Base-by-base conservation (phyloP, 2,888 invertebrate genomes). In the Bembecia ichneumoniformis region DNA sequence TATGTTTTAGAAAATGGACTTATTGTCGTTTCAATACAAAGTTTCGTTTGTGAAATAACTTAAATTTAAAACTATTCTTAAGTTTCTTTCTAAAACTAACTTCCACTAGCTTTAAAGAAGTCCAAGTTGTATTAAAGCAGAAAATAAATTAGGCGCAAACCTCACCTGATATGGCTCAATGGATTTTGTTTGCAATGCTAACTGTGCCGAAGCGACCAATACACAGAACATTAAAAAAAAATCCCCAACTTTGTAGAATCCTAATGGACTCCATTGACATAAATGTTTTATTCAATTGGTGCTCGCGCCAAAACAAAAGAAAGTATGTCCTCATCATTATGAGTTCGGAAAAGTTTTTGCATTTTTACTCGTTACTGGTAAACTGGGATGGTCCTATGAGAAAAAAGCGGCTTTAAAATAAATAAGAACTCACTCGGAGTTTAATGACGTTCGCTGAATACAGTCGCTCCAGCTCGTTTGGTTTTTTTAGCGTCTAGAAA, bases 251-350 rank as follows among this genome's bases (percentile, higher is more conserved):
- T 65, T 60, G 65, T 72, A 66, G 75, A 74, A 76, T 76, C 73
- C 75, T 80, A 82, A 82, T 82, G 77, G 80, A 77, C 70, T 76
- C 77, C 77, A 82, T 82, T 79, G 82, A 82, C 82, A 82, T 82
- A 82, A 83, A 83, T 83, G 82, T 83, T 82, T 83, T 82, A 83
- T 83, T 83, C 82, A 82, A 81, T 82, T 74, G 81, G 68, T 67
- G 72, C 74, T 66, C 63, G 67, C 68, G 80, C 77, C 80, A 81
- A 82, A 81, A 80, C 79, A 82, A 82, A 82, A 79, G 74, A 77
- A 79, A 80, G 73, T 74, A 75, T 77, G 74, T 77, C 71, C 77
- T 74, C 75, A 70, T 81, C 80, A 79, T 82, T 80, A 82, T 72
- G 78, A 77, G 77, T 79, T 78, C 59, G 63, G 55, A 59, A 67